These are phyloP conservation scores for Ricordea florida DNA, from an alignment of 92 coral and sea anemone species.

Conservation along the genomic window DNA sequence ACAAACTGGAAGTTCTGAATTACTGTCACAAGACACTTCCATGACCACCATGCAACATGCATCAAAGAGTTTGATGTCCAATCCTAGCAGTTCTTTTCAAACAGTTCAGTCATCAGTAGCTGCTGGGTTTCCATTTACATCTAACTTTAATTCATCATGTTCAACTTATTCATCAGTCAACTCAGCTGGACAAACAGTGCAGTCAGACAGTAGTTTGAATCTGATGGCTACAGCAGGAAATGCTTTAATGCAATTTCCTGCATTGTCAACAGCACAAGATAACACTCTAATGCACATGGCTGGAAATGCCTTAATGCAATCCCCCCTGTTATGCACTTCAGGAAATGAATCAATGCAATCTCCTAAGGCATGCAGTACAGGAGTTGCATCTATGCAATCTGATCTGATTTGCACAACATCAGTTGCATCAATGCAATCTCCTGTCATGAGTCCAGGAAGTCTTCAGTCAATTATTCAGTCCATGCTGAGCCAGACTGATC, in stretches of 20 bases:
- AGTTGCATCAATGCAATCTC: not conserved
- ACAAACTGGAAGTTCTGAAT: too few relatives aligned
- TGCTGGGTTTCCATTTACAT: too few relatives aligned
- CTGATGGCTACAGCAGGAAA: not conserved
- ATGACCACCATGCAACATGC: not conserved
- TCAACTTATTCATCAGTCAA: not conserved
- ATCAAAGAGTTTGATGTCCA: too few relatives aligned
- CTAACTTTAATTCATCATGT: not conserved
- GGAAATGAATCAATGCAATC: too few relatives aligned
- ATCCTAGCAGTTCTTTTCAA: not conserved
- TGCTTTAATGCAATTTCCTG: not conserved
- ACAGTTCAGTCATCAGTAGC: slow-evolving; percentile 1
- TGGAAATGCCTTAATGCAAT: too few relatives aligned
- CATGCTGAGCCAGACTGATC: slow-evolving; percentile 11
- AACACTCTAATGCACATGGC: too few relatives aligned
- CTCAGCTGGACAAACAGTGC: slow-evolving; percentile 7
- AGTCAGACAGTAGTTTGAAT: slow-evolving; percentile 3
- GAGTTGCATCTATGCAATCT: too few relatives aligned
- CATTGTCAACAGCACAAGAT: too few relatives aligned
- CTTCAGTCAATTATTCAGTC: slow-evolving; percentile 28
- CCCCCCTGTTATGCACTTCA: too few relatives aligned
- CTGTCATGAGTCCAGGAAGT: slow-evolving; percentile 25
- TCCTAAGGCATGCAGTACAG: too few relatives aligned
- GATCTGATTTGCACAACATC: not conserved
- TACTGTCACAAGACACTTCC: too few relatives aligned